These are phyloP conservation scores for Paratrypauchen microcephalus DNA, from an alignment of 2,797 vertebrate species.

Conservation along the genomic window DNA sequence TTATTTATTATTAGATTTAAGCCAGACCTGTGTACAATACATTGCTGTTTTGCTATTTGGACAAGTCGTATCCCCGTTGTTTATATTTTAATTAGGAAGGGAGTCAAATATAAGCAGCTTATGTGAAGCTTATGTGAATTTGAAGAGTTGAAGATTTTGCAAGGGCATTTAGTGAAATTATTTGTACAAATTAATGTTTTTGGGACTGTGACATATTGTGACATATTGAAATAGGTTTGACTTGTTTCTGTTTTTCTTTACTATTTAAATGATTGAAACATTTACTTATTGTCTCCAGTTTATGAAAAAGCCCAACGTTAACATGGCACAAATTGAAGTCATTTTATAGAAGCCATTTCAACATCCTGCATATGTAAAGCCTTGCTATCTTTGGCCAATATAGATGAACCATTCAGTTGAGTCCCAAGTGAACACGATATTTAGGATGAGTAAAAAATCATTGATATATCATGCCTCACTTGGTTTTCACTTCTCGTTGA, in stretches of 20 bases:
- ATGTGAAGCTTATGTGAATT: slow-evolving; percentile 69
- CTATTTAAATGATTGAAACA: not conserved
- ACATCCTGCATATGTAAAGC: not conserved
- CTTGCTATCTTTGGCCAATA: not conserved
- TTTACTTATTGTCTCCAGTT: not conserved
- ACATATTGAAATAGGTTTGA: not conserved
- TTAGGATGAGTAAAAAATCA: slow-evolving; percentile 59
- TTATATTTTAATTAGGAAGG: slow-evolving; percentile 70
- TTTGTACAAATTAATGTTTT: not conserved
- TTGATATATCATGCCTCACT: slow-evolving; percentile 39
- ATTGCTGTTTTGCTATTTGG: slow-evolving; percentile 11
- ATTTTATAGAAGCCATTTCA: too few species aligned
- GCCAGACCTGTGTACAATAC: slow-evolving; percentile 22
- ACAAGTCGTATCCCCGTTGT: slow-evolving; percentile 40
- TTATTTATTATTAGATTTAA: not conserved
- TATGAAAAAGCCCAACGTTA: not conserved
- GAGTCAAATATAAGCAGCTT: slow-evolving; percentile 71
- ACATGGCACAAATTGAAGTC: too few species aligned
- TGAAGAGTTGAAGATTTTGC: slow-evolving; percentile 20
- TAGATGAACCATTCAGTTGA: slow-evolving; percentile 59
- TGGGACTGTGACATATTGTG: not conserved
- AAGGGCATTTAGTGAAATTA: not conserved
- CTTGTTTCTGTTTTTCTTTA: not conserved
- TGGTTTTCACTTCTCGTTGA: slow-evolving; percentile 39
- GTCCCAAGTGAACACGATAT: slow-evolving; percentile 69